These are phyloP conservation scores for Pan troglodytes DNA, from an alignment of 2,113 vertebrate genomes.

Conservation along the genomic window NHGRI_mPanTro3-v2.1_pri NC_072401.2:55589001-55589500, in stretches of 20 bases:
- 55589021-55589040: neutral
- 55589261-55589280: neutral
- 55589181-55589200: neutral
- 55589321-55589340: neutral
- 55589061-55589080: neutral
- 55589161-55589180: neutral
- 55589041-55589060: neutral
- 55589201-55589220: neutral
- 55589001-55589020: neutral
- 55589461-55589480: neutral
- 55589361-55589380: neutral
- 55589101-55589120: neutral
- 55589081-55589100: neutral
- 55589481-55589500: neutral
- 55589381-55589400: neutral
- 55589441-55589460: neutral
- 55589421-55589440: neutral
- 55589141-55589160: neutral
- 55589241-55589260: neutral
- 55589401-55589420: neutral
- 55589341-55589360: neutral
- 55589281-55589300: neutral
- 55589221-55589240: neutral
- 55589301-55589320: neutral
- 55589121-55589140: neutral